Percentiles rank a stretch among this genome's conserved stretches.
phyloP scores from a whole-genome alignment of 2,888 invertebrate genomes.

The Cyrtodaria siliqua region DNA sequence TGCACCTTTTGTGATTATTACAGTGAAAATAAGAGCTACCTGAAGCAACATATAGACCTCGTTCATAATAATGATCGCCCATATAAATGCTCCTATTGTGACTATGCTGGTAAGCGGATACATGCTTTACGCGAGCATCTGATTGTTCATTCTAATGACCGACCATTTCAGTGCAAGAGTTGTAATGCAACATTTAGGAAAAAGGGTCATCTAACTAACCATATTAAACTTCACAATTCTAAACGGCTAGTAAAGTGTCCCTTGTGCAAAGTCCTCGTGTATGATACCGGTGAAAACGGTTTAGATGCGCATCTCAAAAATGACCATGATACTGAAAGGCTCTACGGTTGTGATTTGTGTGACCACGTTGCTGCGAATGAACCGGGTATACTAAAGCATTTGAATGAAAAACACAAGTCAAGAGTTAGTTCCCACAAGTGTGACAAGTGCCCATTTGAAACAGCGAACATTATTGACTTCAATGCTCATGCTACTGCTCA shows the following conservation, averaged over 20 bases:
- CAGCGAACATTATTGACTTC: slow-evolving; percentile 77
- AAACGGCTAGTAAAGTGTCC: slow-evolving; percentile 67
- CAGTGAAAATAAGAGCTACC: slow-evolving; percentile 83
- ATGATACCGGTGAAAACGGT: slow-evolving; percentile 64
- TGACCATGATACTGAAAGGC: slow-evolving; percentile 74
- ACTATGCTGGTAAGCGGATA: slow-evolving; percentile 84
- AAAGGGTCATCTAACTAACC: slow-evolving; percentile 84
- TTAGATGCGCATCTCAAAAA: slow-evolving; percentile 73
- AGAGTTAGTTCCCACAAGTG: slow-evolving; percentile 70
- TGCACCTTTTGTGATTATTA: slow-evolving; percentile 79
- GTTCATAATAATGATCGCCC: slow-evolving; percentile 83
- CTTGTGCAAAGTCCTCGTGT: slow-evolving; percentile 63
- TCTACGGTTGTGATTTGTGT: slow-evolving; percentile 82
- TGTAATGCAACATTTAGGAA: slow-evolving; percentile 85
- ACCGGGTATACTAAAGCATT: slow-evolving; percentile 70
- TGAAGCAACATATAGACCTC: slow-evolving; percentile 84
- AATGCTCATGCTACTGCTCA: slow-evolving; percentile 76
- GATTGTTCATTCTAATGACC: slow-evolving; percentile 82
- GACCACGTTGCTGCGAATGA: slow-evolving; percentile 75
- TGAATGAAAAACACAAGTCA: slow-evolving; percentile 60
- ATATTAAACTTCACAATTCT: slow-evolving; percentile 81
- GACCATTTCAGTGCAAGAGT: slow-evolving; percentile 81
- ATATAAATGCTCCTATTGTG: slow-evolving; percentile 85
- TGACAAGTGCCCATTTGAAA: slow-evolving; percentile 78
- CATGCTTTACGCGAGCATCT: slow-evolving; percentile 84